A percentile compares a stretch with the other conserved stretches of the same genome.
These are phyloP conservation scores for Peromyscus eremicus DNA, from an alignment of 2,797 vertebrate genomes.

Conservation along the genomic window DNA sequence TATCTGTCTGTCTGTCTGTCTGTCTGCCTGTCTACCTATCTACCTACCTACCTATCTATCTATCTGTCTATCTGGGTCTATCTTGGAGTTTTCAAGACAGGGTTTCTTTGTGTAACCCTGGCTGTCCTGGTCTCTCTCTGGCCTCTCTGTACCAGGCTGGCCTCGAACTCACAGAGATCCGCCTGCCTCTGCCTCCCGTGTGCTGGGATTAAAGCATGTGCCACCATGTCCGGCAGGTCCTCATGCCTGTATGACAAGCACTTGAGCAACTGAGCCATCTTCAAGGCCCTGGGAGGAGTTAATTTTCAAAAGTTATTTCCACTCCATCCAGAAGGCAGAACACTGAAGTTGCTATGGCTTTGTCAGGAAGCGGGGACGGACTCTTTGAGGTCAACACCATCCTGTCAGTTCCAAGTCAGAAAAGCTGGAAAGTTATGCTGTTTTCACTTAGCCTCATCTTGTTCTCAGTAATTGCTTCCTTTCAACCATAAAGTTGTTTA, in stretches of 20 bases:
- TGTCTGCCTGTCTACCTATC: background rate
- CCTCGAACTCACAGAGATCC: background rate
- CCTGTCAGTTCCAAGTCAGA: slow-evolving; percentile 61
- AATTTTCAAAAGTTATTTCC: slow-evolving; percentile 14
- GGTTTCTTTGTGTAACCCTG: background rate
- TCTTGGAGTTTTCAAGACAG: background rate
- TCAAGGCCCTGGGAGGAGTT: background rate
- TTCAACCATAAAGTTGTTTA: slow-evolving; percentile 82
- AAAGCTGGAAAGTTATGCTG: slow-evolving; percentile 67
- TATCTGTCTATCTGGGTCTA: background rate
- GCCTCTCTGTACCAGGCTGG: background rate
- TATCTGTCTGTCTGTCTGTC: background rate
- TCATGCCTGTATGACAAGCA: background rate
- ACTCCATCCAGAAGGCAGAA: slow-evolving; percentile 56
- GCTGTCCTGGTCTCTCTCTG: background rate
- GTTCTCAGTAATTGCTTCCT: slow-evolving; percentile 84
- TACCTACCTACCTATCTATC: background rate
- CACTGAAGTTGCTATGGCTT: slow-evolving; percentile 28
- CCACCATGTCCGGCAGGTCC: background rate
- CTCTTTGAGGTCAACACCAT: slow-evolving; percentile 68
- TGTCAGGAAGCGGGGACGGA: background rate
- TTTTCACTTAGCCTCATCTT: slow-evolving; percentile 77
- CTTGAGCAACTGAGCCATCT: background rate
- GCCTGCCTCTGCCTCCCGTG: background rate
- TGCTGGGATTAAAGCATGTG: background rate